A percentile compares a stretch with the other conserved stretches of the same genome.
phyloP scores from a whole-genome alignment of 2,888 invertebrate genomes.

The Ethmia dodecea region DNA sequence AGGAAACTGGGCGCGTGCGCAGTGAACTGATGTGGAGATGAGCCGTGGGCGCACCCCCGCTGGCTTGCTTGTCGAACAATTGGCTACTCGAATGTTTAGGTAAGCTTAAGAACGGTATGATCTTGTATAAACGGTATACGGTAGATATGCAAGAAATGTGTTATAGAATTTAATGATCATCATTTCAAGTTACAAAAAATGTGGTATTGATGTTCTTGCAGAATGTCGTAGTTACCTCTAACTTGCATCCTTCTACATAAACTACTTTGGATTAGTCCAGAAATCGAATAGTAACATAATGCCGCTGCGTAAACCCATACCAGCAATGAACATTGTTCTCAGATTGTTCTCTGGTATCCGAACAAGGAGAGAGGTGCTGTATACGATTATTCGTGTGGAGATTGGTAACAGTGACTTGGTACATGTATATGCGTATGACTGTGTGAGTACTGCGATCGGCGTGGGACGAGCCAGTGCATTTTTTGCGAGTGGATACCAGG shows the following conservation, averaged over 20 bases:
- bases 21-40: conserved; percentile 65
- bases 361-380: conserved; percentile 52
- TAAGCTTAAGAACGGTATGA: conserved; percentile 10
- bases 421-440: conserved; percentile 37
- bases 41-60: conserved; percentile 68
- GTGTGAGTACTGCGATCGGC: conserved; percentile 64
- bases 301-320: conserved; percentile 26
- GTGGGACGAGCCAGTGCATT: conserved; percentile 74
- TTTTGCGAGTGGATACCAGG: conserved; percentile 70
- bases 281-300: conserved; percentile 2
- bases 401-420: conserved; percentile 52
- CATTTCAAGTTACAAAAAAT: too few relatives aligned
- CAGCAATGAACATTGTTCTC: conserved; percentile 46
- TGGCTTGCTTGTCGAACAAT: conserved; percentile 51
- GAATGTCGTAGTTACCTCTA: too few relatives aligned
- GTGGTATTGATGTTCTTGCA: too few relatives aligned
- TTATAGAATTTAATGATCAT: too few relatives aligned
- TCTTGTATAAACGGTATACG: too few relatives aligned
- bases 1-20: conserved; percentile 68
- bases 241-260: too few relatives aligned
- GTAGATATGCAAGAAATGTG: too few relatives aligned
- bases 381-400: conserved; percentile 52
- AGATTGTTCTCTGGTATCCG: conserved; percentile 44
- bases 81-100: conserved; percentile 34
- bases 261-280: too few relatives aligned